These are phyloP conservation scores for Echiichthys vipera DNA, from an alignment of 2,797 vertebrate species.

Conservation along the genomic window DNA sequence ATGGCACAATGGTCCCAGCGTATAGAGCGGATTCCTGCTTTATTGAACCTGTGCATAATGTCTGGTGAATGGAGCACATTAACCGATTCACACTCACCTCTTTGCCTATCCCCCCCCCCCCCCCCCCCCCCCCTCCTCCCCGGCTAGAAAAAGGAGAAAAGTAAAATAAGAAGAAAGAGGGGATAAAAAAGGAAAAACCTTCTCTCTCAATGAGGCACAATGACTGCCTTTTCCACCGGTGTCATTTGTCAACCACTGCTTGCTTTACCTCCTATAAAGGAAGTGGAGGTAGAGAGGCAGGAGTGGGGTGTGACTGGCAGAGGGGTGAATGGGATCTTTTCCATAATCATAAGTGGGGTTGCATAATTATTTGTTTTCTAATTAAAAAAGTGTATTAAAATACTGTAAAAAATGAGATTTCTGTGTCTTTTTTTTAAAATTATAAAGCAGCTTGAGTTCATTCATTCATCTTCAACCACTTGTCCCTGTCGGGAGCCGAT, in stretches of 20 bases:
- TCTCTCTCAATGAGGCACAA: conserved; percentile 78
- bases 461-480: no score
- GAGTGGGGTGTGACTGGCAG: conserved; percentile 1
- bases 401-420: no score
- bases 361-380: conserved; percentile 46
- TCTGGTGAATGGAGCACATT: conserved; percentile 82
- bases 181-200: conserved; percentile 34
- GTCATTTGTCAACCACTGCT: conserved; percentile 85
- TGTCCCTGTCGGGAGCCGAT: no score
- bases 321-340: conserved; percentile 24
- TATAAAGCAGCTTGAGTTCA: no score
- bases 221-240: conserved; percentile 81
- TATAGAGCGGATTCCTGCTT: conserved; percentile 81
- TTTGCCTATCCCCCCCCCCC: conserved; percentile 17
- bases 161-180: conserved; percentile 65
- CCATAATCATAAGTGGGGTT: conserved; percentile 46
- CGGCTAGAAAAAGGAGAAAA: conserved; percentile 55
- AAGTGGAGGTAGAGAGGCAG: conserved; percentile 44
- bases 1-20: conserved; percentile 76
- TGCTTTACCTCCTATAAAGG: conserved; percentile 79
- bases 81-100: conserved; percentile 80
- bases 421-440: no score
- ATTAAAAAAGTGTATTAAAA: conserved; percentile 7
- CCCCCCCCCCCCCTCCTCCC: neutral
- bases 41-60: conserved; percentile 84